A percentile compares a stretch with the other conserved stretches of the same genome.
phyloP scores from a whole-genome alignment of 1,140 invertebrate species.

The Contarinia nasturtii region DNA sequence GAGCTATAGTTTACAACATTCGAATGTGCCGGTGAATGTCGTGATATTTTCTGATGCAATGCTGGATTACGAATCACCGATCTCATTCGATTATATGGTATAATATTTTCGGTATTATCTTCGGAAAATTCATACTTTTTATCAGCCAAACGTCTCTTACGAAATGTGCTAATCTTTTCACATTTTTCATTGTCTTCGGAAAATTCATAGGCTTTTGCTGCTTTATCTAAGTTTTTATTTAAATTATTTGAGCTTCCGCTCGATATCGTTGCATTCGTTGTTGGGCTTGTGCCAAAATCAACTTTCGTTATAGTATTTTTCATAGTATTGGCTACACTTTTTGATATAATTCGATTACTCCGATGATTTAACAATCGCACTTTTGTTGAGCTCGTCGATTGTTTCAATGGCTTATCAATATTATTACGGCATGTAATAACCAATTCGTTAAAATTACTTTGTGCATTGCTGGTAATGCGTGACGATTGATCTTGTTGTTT shows the following conservation, averaged over 20 bases:
- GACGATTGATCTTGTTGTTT: background rate
- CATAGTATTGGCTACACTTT: constrained; percentile 9
- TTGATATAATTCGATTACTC: constrained; percentile 18
- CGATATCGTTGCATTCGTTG: constrained; percentile 5
- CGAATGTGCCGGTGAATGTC: background rate
- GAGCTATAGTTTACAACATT: background rate
- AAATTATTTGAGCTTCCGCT: constrained; percentile 14
- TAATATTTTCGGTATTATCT: constrained; percentile 67
- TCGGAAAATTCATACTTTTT: constrained; percentile 84
- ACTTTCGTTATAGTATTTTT: constrained; percentile 19
- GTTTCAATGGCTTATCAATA: background rate
- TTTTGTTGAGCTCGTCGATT: background rate
- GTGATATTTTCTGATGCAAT: background rate
- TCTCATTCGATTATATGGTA: constrained; percentile 41
- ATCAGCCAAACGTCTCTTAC: constrained; percentile 63
- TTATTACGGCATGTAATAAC: constrained; percentile 8
- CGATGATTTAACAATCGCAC: constrained; percentile 10
- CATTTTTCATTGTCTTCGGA: constrained; percentile 63
- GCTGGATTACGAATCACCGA: constrained; percentile 7
- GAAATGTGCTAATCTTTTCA: constrained; percentile 62
- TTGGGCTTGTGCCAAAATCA: constrained; percentile 12
- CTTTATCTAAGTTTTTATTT: background rate
- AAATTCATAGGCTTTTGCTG: constrained; percentile 58
- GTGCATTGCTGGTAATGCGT: background rate
- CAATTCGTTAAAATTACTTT: constrained; percentile 7